phyloP scores from a whole-genome alignment of 1,140 invertebrate genomes.

The Drosophila watanabei region DNA sequence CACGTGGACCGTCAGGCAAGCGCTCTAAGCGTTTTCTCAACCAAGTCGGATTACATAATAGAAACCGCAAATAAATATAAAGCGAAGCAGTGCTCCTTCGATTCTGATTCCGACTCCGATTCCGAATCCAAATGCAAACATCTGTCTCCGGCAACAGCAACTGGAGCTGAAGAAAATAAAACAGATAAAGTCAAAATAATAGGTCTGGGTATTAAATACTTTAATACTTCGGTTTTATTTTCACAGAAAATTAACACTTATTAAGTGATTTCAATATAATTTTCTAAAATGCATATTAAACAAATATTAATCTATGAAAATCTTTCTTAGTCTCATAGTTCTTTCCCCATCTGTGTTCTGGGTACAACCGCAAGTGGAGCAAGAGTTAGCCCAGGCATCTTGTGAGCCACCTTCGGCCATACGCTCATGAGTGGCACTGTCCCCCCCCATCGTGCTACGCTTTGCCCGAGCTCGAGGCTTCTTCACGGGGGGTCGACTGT shows the following conservation, averaged over 20 bases:
- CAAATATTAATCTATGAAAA: neutral
- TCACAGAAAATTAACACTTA: neutral
- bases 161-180: neutral
- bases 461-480: slow-evolving; percentile 7
- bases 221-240: neutral
- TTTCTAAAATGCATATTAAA: neutral
- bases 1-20: slow-evolving; percentile 16
- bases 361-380: slow-evolving; percentile 8
- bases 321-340: neutral
- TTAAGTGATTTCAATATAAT: neutral
- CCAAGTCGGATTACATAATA: slow-evolving; percentile 67
- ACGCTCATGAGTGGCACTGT: slow-evolving; percentile 45
- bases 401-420: slow-evolving; percentile 27
- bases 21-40: slow-evolving; percentile 49
- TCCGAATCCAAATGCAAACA: slow-evolving; percentile 51
- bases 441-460: slow-evolving; percentile 1
- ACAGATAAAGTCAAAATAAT: neutral
- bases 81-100: slow-evolving; percentile 41
- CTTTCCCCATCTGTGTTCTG: neutral
- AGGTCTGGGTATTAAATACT: neutral
- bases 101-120: slow-evolving; percentile 36
- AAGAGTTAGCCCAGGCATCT: slow-evolving; percentile 24
- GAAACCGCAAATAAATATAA: slow-evolving; percentile 72
- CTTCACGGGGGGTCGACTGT: slow-evolving; percentile 38
- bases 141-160: slow-evolving; percentile 36